phyloP scores from a whole-genome alignment of 2,113 vertebrate genomes.

The Clarias batrachus region DNA sequence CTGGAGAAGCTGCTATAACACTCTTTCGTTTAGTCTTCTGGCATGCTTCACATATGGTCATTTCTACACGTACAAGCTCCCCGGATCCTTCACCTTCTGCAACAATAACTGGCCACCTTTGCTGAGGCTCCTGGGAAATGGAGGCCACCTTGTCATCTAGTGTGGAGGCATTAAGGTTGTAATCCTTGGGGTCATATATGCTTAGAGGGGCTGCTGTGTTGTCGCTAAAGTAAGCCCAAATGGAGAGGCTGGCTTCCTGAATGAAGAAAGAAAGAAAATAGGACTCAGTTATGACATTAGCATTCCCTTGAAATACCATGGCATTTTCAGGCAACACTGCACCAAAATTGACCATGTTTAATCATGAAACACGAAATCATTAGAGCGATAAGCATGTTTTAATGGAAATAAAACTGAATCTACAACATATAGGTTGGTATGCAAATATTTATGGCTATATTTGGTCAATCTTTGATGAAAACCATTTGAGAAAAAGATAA shows the following conservation, averaged over 20 bases:
- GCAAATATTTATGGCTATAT: not conserved
- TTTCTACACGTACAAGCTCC: constrained; percentile 81
- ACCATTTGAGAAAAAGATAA: constrained; percentile 1
- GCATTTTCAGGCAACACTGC: constrained; percentile 13
- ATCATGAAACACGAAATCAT: not conserved
- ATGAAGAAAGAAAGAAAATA: constrained; percentile 30
- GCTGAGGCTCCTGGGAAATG: constrained; percentile 81
- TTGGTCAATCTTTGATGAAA: constrained; percentile 1
- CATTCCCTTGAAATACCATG: not conserved
- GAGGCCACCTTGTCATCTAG: constrained; percentile 85
- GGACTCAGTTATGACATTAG: constrained; percentile 22
- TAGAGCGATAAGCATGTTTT: not conserved
- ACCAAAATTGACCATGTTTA: not conserved
- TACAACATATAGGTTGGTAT: constrained; percentile 7
- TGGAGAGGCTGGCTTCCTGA: constrained; percentile 90
- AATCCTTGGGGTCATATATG: constrained; percentile 92
- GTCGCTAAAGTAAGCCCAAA: constrained; percentile 95
- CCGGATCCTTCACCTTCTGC: constrained; percentile 86
- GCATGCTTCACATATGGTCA: constrained; percentile 92
- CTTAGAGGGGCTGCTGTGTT: constrained; percentile 86
- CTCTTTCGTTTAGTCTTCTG: constrained; percentile 98
- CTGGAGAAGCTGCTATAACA: constrained; percentile 80
- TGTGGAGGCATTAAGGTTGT: constrained; percentile 87
- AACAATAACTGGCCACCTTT: constrained; percentile 82
- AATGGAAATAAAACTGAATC: not conserved